Evolutionary conservation across 2,113 vertebrate genomes (phyloP).

Genomic region (Macrotis lagotis): DNA sequence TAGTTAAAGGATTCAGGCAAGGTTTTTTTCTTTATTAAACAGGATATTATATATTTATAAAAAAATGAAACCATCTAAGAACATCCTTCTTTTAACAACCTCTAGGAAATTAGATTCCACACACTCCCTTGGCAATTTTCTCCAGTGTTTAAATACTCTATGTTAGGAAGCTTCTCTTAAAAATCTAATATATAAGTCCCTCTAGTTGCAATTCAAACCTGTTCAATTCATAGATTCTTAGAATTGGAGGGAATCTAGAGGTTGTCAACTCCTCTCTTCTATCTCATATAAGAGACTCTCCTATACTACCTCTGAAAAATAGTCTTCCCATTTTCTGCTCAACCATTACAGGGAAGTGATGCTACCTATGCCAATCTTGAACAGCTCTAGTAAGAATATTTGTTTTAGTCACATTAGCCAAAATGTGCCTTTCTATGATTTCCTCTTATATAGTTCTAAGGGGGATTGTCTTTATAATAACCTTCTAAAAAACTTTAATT

Average conservation of each 20-base stretch:
- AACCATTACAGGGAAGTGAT: not conserved
- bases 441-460: constrained; percentile 19
- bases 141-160: not conserved
- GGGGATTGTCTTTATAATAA: not conserved
- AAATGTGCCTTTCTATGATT: not conserved
- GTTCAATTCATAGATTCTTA: not conserved
- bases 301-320: not conserved
- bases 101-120: not conserved
- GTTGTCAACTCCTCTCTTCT: not conserved
- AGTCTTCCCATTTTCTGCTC: not conserved
- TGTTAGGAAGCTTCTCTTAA: not conserved
- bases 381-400: not conserved
- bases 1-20: not conserved
- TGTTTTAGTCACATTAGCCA: not conserved
- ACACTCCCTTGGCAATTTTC: not conserved
- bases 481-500: not conserved
- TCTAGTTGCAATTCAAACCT: not conserved
- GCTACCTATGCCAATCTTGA: not conserved
- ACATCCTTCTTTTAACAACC: not conserved
- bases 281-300: not conserved
- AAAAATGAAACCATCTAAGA: not conserved
- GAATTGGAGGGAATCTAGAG: not conserved
- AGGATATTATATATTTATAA: not conserved
- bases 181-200: not conserved
- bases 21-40: not conserved